A percentile compares a stretch with the other conserved stretches of the same genome.
Conservation (phyloP, 2,888 invertebrate genomes). For the Yponomeuta sedellus region DNA sequence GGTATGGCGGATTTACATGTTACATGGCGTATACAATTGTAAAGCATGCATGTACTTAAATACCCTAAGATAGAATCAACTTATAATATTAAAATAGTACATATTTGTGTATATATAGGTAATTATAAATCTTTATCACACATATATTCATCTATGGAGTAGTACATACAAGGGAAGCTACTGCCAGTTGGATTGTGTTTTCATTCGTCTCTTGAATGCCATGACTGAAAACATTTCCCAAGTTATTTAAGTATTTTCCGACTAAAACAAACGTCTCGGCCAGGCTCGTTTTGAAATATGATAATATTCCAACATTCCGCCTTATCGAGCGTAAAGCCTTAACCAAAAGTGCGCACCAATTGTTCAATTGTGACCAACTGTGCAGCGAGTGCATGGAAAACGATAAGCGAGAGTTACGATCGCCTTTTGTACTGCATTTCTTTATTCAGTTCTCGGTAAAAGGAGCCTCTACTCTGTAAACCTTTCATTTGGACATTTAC, state of each 20-base stretch:
- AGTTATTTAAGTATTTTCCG: not conserved
- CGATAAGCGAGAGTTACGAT: conserved; percentile 66
- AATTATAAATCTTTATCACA: too few relatives aligned
- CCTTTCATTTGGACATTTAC: not conserved
- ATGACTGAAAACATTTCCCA: not conserved
- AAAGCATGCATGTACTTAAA: too few relatives aligned
- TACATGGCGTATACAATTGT: too few relatives aligned
- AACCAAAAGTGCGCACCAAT: conserved; percentile 51
- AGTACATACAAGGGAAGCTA: too few relatives aligned
- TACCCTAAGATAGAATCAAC: too few relatives aligned
- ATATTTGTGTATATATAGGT: too few relatives aligned
- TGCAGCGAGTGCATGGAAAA: conserved; percentile 40
- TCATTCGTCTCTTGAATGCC: too few relatives aligned
- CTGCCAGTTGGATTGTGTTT: too few relatives aligned
- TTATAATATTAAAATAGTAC: too few relatives aligned
- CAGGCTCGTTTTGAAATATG: conserved; percentile 32
- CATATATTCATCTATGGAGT: too few relatives aligned
- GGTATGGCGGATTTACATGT: too few relatives aligned
- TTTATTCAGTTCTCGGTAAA: conserved; percentile 32
- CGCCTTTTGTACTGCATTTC: conserved; percentile 59
- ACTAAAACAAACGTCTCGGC: not conserved
- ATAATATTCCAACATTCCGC: conserved; percentile 51
- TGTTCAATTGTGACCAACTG: conserved; percentile 63
- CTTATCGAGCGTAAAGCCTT: conserved; percentile 43
- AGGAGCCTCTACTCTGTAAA: not conserved